Evolutionary conservation across 2,888 invertebrate genomes (phyloP).

Genomic region (Acanthosepion pharaonis): DNA sequence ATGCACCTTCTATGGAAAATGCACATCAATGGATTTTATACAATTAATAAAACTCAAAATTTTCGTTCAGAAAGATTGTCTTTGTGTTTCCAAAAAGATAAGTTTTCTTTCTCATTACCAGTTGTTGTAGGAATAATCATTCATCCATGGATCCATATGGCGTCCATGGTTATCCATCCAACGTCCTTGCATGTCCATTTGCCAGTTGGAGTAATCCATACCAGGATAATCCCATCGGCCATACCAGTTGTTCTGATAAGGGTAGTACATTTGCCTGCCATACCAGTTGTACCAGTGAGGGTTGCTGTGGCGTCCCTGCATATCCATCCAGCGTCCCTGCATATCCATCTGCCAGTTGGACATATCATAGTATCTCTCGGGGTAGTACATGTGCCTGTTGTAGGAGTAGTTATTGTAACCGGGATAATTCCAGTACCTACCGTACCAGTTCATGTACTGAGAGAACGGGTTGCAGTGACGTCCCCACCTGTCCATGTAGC

Average conservation of each 20-base stretch:
- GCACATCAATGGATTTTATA: neutral
- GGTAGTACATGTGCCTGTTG: constrained; percentile 37
- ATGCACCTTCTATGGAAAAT: neutral
- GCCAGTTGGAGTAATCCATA: neutral
- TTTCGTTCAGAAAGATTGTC: neutral
- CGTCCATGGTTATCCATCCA: neutral
- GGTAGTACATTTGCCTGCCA: neutral
- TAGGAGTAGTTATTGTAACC: neutral
- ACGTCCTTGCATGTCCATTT: neutral
- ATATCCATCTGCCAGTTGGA: constrained; percentile 42
- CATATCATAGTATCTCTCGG: constrained; percentile 38
- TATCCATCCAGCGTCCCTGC: constrained; percentile 40
- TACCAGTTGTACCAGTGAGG: neutral
- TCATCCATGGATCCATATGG: neutral
- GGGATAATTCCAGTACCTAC: neutral
- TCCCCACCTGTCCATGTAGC: constrained; percentile 37
- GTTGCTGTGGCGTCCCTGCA: neutral
- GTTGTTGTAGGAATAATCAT: neutral
- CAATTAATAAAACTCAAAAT: neutral
- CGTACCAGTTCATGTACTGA: neutral
- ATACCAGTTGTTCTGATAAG: neutral
- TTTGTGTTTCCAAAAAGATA: neutral
- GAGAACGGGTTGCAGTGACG: constrained; percentile 36
- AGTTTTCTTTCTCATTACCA: neutral
- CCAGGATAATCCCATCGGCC: neutral